These are phyloP conservation scores for Oreochromis spilurus DNA, from an alignment of 2,113 vertebrate species.

Conservation along the genomic window DNA sequence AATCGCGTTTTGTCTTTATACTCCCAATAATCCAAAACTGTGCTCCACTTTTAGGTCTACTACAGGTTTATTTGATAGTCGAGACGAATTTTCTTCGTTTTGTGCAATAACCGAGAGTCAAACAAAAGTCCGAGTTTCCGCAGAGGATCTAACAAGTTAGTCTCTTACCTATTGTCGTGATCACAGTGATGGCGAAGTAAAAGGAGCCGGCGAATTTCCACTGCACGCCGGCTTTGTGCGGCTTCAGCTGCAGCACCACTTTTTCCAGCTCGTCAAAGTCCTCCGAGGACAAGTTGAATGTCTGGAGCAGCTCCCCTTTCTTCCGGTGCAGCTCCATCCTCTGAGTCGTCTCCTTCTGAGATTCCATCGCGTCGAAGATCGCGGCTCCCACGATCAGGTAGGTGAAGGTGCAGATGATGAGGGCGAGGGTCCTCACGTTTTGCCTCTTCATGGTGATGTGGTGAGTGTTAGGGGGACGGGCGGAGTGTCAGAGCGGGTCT, in stretches of 20 bases:
- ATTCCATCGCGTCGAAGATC: conserved; percentile 91
- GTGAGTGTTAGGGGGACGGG: conserved; percentile 60
- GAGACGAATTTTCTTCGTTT: background rate
- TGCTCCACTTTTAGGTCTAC: background rate
- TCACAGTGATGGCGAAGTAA: conserved; percentile 97
- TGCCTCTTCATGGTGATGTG: conserved; percentile 87
- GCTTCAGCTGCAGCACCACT: conserved; percentile 88
- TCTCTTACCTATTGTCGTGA: conserved; percentile 91
- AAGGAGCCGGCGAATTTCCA: conserved; percentile 94
- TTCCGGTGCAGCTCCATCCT: conserved; percentile 68
- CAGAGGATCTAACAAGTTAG: background rate
- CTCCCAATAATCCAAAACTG: background rate
- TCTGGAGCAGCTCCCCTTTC: conserved; percentile 74
- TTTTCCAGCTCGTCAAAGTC: conserved; percentile 82
- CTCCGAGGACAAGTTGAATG: conserved; percentile 82
- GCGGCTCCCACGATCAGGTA: conserved; percentile 93
- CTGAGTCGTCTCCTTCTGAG: conserved; percentile 80
- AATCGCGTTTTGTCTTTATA: background rate
- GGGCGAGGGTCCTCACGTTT: conserved; percentile 89
- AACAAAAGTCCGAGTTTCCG: background rate
- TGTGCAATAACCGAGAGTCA: background rate
- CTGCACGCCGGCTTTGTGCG: conserved; percentile 92
- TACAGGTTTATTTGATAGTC: background rate
- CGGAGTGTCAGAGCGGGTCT: conserved; percentile 63
- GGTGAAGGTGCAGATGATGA: conserved; percentile 92